phyloP scores from a whole-genome alignment of 2,113 vertebrate genomes.

The Asarcornis scutulata region DNA sequence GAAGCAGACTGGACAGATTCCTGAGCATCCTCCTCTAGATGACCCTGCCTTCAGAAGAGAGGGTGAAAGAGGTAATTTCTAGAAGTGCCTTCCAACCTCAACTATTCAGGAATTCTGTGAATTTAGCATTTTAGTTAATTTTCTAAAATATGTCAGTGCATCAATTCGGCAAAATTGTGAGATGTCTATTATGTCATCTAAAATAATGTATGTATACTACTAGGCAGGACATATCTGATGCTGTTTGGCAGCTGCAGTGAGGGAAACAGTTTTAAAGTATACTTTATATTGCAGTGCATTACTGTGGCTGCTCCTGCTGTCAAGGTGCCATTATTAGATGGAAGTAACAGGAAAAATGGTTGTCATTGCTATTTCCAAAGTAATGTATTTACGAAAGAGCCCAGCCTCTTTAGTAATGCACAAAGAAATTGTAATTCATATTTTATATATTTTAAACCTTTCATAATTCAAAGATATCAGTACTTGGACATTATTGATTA shows the following conservation, averaged over 20 bases:
- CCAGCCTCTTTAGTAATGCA: neutral
- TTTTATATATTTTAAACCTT: conserved; percentile 19
- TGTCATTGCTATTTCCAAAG: neutral
- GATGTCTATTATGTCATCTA: neutral
- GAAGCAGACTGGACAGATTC: neutral
- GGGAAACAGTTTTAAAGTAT: neutral
- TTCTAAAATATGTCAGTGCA: neutral
- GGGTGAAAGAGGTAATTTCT: neutral
- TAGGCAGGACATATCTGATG: neutral
- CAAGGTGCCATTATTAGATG: neutral
- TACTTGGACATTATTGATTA: neutral
- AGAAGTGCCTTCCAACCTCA: neutral
- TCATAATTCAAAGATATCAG: conserved; percentile 11
- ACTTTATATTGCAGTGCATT: neutral
- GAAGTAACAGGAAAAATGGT: neutral
- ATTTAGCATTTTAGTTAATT: neutral
- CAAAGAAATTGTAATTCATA: neutral
- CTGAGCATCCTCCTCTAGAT: neutral
- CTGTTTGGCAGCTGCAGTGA: neutral
- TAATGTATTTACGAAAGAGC: neutral
- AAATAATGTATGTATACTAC: neutral
- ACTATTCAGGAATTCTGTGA: neutral
- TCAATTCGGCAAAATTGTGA: neutral
- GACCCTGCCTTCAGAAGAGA: neutral
- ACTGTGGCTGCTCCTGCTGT: neutral